A percentile compares a stretch with the other conserved stretches of the same genome.
Conservation (phyloP, 2,797 vertebrate species). For the Ctenopoma kingsleyae region DNA sequence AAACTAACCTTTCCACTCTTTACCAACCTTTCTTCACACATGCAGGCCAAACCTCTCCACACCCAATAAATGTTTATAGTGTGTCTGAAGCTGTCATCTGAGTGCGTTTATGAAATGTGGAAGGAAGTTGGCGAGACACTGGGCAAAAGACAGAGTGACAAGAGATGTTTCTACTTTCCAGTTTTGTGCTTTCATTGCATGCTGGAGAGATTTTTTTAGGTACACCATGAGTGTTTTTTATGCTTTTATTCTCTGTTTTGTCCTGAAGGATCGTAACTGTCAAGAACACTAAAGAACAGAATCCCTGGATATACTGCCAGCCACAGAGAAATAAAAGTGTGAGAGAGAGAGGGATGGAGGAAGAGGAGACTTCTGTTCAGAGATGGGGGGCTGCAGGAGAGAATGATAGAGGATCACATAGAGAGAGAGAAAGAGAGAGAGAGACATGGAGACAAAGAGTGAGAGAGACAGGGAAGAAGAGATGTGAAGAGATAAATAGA, state of each 20-base stretch:
- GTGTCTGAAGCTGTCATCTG: conserved; percentile 50
- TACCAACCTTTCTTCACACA: neutral
- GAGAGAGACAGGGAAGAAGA: conserved; percentile 12
- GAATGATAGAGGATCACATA: conserved; percentile 21
- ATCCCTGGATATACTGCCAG: conserved; percentile 62
- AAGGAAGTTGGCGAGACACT: conserved; percentile 4
- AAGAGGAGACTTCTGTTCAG: conserved; percentile 22
- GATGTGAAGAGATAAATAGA: conserved; percentile 28
- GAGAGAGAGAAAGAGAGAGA: neutral
- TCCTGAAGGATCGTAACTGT: conserved; percentile 71
- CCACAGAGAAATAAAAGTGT: conserved; percentile 40
- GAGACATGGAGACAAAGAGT: neutral
- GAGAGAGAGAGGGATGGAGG: conserved; percentile 17
- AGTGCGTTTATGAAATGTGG: conserved; percentile 30
- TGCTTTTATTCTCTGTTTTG: conserved; percentile 57
- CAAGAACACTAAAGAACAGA: conserved; percentile 71
- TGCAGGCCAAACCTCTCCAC: conserved; percentile 17
- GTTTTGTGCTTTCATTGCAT: conserved; percentile 44
- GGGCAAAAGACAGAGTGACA: conserved; percentile 22
- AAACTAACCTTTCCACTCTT: conserved; percentile 43
- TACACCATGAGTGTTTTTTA: conserved; percentile 34
- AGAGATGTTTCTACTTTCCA: conserved; percentile 44
- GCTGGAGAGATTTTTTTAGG: conserved; percentile 36
- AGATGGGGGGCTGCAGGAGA: conserved; percentile 5
- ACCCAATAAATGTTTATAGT: conserved; percentile 21